Percentiles rank a stretch among this genome's conserved stretches.
These are phyloP conservation scores for Fistularia tabacaria DNA, from an alignment of 2,797 vertebrate species.

Conservation along the genomic window DNA sequence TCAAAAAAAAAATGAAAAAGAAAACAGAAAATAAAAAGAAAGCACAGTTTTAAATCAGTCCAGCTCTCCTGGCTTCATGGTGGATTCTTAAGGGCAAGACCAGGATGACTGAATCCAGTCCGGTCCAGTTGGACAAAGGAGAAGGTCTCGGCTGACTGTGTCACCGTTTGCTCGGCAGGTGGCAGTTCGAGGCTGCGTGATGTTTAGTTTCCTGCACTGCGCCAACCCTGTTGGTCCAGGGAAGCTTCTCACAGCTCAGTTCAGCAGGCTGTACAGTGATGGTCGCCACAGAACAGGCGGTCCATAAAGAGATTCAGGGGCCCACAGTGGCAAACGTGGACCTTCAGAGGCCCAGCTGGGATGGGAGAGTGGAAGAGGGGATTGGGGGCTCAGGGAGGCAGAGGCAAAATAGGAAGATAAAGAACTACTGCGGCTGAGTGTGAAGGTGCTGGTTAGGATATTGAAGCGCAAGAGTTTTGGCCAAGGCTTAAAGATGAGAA, in stretches of 20 bases:
- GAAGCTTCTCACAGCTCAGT: slow-evolving; percentile 12
- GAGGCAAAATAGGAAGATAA: slow-evolving; percentile 13
- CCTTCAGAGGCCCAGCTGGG: too few species aligned
- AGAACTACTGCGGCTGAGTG: slow-evolving; percentile 32
- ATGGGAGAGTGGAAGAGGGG: neutral
- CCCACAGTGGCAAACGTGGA: neutral
- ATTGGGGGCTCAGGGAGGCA: slow-evolving; percentile 41
- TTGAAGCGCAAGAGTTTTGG: slow-evolving; percentile 5
- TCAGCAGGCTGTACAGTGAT: slow-evolving; percentile 42
- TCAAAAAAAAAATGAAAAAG: slow-evolving; percentile 31
- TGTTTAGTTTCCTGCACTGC: slow-evolving; percentile 6
- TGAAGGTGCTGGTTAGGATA: slow-evolving; percentile 13
- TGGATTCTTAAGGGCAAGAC: slow-evolving; percentile 35
- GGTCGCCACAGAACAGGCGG: slow-evolving; percentile 4
- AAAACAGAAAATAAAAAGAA: slow-evolving; percentile 48
- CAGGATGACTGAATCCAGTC: slow-evolving; percentile 36
- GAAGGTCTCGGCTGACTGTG: slow-evolving; percentile 26
- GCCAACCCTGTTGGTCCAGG: slow-evolving; percentile 16
- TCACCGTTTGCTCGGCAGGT: slow-evolving; percentile 49
- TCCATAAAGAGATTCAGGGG: slow-evolving; percentile 2
- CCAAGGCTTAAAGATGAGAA: slow-evolving; percentile 1
- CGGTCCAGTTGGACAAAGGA: slow-evolving; percentile 24
- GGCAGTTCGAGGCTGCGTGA: slow-evolving; percentile 28
- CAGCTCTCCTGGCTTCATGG: slow-evolving; percentile 49
- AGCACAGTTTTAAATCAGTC: slow-evolving; percentile 67